Evolutionary conservation across 2,888 invertebrate genomes (phyloP).

Genomic region (Drosophila mimetica): DNA sequence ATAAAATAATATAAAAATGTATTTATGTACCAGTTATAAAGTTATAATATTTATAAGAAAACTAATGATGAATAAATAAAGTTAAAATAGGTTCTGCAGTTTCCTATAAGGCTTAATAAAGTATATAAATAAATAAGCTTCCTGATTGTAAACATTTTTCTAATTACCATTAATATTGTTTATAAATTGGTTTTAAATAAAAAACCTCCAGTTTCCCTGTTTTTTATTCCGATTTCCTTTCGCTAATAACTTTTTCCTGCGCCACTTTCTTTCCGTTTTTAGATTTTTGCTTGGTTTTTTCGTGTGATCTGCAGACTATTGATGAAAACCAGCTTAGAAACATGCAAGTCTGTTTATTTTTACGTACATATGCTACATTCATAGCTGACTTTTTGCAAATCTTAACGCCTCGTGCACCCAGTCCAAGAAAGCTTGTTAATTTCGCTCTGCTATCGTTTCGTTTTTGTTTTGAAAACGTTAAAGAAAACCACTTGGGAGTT

Average conservation of each 20-base stretch:
- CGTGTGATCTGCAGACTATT: conserved; percentile 16
- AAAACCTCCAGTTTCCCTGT: background rate
- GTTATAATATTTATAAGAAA: no score
- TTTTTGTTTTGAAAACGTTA: conserved; percentile 13
- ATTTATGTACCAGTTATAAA: no score
- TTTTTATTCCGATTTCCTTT: conserved; percentile 18
- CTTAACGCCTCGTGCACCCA: conserved; percentile 41
- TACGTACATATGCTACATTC: conserved; percentile 5
- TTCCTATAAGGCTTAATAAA: no score
- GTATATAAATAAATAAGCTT: background rate
- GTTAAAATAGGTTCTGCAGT: no score
- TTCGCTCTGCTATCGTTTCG: conserved; percentile 11
- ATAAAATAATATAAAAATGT: no score
- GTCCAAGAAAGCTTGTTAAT: conserved; percentile 31
- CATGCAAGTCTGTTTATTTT: conserved; percentile 21
- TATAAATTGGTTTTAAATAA: background rate
- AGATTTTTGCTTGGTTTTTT: conserved; percentile 12
- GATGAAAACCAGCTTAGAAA: conserved; percentile 34
- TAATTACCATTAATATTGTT: background rate
- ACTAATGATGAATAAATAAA: no score
- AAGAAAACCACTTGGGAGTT: conserved; percentile 52
- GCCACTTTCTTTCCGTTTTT: conserved; percentile 34
- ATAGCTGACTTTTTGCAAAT: conserved; percentile 11
- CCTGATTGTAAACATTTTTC: background rate
- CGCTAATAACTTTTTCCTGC: conserved; percentile 25